phyloP scores from a whole-genome alignment of 1,140 invertebrate genomes.

The Solenopsis fugax region DNA sequence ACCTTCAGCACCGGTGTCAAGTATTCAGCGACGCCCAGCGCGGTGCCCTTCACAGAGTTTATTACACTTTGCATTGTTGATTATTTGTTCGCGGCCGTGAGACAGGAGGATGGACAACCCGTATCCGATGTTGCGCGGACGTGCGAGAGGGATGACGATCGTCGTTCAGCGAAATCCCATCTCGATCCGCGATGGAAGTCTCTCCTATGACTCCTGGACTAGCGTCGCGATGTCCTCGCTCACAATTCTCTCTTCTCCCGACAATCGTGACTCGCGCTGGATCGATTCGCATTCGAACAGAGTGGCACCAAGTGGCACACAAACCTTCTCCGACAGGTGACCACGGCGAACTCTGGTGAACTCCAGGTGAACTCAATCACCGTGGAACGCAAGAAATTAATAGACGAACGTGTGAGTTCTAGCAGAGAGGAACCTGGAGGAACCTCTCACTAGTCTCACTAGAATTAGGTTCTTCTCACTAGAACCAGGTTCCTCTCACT shows the following conservation, averaged over 20 bases:
- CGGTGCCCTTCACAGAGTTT: constrained; percentile 97
- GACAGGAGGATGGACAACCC: neutral
- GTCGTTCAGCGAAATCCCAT: neutral
- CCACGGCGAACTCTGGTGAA: too few relatives aligned
- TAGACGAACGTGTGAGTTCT: too few relatives aligned
- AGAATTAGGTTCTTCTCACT: too few relatives aligned
- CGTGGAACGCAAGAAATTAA: too few relatives aligned
- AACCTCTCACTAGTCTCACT: too few relatives aligned
- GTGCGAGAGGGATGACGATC: neutral
- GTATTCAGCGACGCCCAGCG: constrained; percentile 97
- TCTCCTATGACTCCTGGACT: neutral
- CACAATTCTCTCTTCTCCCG: neutral
- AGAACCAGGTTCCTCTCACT: too few relatives aligned
- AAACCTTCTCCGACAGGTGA: neutral
- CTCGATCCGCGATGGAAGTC: neutral
- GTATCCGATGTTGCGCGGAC: too few relatives aligned
- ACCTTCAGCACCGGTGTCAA: constrained; percentile 98
- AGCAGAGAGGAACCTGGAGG: too few relatives aligned
- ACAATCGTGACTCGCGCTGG: neutral
- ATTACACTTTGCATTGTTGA: constrained; percentile 96
- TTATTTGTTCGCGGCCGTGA: neutral
- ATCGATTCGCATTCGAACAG: neutral
- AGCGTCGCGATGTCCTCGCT: neutral
- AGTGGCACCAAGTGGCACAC: neutral
- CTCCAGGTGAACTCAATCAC: too few relatives aligned